Conservation (phyloP, 2,797 vertebrate species). For the Myotis vivesi region DNA sequence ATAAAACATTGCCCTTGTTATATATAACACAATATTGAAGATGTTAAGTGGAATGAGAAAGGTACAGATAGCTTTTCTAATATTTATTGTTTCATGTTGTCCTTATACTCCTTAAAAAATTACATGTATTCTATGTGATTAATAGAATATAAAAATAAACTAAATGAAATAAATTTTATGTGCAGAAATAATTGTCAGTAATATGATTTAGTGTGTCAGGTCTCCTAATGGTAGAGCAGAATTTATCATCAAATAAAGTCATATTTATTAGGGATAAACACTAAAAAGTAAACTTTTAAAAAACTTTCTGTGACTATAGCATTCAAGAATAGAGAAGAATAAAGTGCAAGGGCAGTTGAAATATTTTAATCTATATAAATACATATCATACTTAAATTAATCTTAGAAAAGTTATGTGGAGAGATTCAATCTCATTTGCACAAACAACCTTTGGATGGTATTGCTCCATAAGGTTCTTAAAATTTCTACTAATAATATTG, state of each 20-base stretch:
- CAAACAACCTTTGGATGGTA: not conserved
- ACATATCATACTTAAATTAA: not conserved
- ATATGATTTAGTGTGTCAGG: not conserved
- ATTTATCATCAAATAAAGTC: not conserved
- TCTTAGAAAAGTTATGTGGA: not conserved
- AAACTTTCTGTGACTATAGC: not conserved
- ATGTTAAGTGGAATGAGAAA: not conserved
- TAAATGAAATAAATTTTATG: not conserved
- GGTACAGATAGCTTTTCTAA: not conserved
- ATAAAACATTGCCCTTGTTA: not conserved
- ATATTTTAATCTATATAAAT: not conserved
- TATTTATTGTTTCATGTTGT: not conserved
- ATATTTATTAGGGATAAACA: not conserved
- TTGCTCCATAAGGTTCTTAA: not conserved
- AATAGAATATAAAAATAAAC: not conserved
- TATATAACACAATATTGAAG: not conserved
- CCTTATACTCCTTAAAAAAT: not conserved
- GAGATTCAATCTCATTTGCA: not conserved
- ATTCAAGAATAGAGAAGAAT: not conserved
- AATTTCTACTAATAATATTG: not conserved
- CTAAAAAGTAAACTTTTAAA: constrained; percentile 5
- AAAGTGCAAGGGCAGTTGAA: not conserved
- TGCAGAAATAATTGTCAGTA: not conserved
- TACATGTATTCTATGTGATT: no score
- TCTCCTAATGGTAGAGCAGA: not conserved